Percentiles rank a stretch among this genome's conserved stretches.
Evolutionary conservation across 2,113 vertebrate genomes (phyloP).

Genomic region (Gambusia affinis): DNA sequence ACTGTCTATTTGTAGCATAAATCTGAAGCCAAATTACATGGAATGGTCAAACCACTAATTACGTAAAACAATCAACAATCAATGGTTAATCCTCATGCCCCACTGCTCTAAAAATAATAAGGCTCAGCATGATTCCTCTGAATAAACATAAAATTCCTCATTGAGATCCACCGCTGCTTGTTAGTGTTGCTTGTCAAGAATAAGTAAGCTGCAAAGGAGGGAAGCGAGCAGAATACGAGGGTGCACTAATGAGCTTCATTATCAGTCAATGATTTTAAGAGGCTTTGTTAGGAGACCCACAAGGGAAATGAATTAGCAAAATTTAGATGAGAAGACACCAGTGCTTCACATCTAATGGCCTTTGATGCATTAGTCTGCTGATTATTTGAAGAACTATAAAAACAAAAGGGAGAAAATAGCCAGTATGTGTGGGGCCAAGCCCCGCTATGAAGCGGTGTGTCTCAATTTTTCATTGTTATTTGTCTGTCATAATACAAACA

Average conservation of each 20-base stretch:
- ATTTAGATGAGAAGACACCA: conserved; percentile 51
- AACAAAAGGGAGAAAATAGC: background rate
- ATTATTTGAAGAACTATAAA: conserved; percentile 25
- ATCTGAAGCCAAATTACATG: background rate
- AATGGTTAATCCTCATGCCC: conserved; percentile 24
- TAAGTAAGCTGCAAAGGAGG: conserved; percentile 48
- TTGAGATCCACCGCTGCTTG: conserved; percentile 55
- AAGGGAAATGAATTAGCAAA: conserved; percentile 56
- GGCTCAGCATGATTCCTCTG: conserved; percentile 28
- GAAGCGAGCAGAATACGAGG: conserved; percentile 47
- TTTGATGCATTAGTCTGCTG: conserved; percentile 48
- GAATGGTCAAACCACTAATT: conserved; percentile 12
- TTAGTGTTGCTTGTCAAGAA: conserved; percentile 57
- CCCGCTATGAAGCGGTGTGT: background rate
- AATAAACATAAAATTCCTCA: conserved; percentile 22
- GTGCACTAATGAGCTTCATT: conserved; percentile 76
- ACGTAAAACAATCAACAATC: conserved; percentile 27
- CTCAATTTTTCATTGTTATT: conserved; percentile 5
- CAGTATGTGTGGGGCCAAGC: background rate
- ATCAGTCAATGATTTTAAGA: conserved; percentile 70
- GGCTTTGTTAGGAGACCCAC: conserved; percentile 63
- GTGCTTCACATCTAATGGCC: conserved; percentile 41
- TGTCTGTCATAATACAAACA: conserved; percentile 12
- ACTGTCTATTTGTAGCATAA: background rate
- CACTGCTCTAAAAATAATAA: conserved; percentile 24